These are phyloP conservation scores for Volucella inanis DNA, from an alignment of 2,888 invertebrate species.

Conservation along the genomic window DNA sequence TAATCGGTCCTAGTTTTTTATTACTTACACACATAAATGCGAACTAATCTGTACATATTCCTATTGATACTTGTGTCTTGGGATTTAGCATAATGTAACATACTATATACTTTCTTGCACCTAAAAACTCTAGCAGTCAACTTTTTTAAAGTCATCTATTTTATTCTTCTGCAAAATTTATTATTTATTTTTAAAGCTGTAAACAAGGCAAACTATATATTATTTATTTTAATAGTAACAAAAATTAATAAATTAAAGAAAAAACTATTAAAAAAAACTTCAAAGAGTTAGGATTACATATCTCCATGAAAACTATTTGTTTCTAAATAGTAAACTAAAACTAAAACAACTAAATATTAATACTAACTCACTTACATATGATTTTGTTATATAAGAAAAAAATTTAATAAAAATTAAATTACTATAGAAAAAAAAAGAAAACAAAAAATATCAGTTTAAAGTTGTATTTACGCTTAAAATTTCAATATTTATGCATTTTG, in stretches of 20 bases:
- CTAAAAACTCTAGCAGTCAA: background rate
- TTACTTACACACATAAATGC: too few species aligned
- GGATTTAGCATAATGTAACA: too few species aligned
- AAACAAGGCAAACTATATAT: constrained; percentile 28
- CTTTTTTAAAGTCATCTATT: background rate
- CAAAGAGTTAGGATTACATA: constrained; percentile 68
- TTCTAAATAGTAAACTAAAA: constrained; percentile 50
- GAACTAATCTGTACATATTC: too few species aligned
- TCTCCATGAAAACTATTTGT: constrained; percentile 44
- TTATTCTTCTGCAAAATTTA: background rate
- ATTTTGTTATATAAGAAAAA: constrained; percentile 45
- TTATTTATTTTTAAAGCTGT: constrained; percentile 27
- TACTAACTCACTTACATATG: constrained; percentile 51
- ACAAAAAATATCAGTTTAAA: constrained; percentile 39
- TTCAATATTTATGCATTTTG: constrained; percentile 66
- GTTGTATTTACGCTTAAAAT: constrained; percentile 67
- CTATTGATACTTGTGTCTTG: too few species aligned
- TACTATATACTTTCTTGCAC: background rate
- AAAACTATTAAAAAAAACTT: constrained; percentile 5
- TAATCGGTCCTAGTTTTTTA: too few species aligned
- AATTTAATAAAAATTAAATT: constrained; percentile 28
- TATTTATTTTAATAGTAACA: background rate
- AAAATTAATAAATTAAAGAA: background rate
- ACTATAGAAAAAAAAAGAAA: constrained; percentile 33
- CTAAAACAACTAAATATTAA: constrained; percentile 40